Base-by-base conservation (phyloP, 2,797 vertebrate species). In the Neostethus bicornis region DNA sequence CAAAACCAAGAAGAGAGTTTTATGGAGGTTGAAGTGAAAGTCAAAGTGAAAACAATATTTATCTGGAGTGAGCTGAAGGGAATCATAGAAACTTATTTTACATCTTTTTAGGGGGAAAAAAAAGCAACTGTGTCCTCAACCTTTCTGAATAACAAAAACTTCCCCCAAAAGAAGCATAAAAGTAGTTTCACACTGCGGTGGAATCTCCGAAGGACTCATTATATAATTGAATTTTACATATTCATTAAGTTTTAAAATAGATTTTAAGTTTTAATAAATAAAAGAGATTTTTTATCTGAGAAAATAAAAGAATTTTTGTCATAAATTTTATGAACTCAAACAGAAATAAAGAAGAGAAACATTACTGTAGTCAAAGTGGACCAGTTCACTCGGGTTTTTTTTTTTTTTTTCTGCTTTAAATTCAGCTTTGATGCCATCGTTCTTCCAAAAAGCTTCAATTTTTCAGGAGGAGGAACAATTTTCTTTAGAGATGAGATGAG, bases 11-110 rank as follows among this genome's bases (percentile, higher is more conserved):
- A 51, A 55, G 28, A 38, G 24, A 71, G 46, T 53, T 73, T 66
- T 50, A 60, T 65, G 41, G 49, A 80, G 70, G 81, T 63, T 49
- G 63, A 57, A 59, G 12, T 66, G 58, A 73, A 80, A 79, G 66
- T 26, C 67, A 57, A 70, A 77, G 21, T 19, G 14, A 53, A 46
- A 43, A 52, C 35, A 25, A 56, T 61, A 35, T 11, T 37, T 3
- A 49, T 24, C 42, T 29, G 5, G 10, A 23, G 0, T 2, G 1
- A 46, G 3, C 39, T 41, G 9, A 35, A 53, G 14, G 7, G 32
- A n/a, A 3, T 34, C 32, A 34, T 32, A 2, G 14, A 7, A 2
- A 34, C 5, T 34, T 34, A 4, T 13, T 12, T 4, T 14, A 5
- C 13, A 34, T n/a, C n/a, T n/a, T n/a, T n/a, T n/a, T n/a, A n/a